Percentiles rank a stretch among this genome's conserved stretches.
Evolutionary conservation across 2,113 vertebrate species (phyloP).

Genomic region (Serinus canaria): DNA sequence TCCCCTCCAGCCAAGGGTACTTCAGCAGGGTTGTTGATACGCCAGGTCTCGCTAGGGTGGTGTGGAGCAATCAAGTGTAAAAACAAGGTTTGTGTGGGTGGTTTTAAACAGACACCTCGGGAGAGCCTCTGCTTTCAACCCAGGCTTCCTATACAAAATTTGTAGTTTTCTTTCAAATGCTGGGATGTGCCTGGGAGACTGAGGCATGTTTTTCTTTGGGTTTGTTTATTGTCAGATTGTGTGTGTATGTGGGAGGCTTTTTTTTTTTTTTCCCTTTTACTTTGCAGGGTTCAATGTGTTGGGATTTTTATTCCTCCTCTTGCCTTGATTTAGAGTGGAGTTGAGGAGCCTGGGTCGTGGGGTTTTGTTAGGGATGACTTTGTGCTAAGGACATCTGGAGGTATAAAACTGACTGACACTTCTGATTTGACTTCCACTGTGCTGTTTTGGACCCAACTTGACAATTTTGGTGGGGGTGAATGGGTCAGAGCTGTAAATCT

Average conservation of each 20-base stretch:
- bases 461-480: slow-evolving; percentile 59
- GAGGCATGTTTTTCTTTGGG: neutral
- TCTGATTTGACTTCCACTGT: slow-evolving; percentile 24
- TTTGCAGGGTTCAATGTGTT: neutral
- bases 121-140: slow-evolving; percentile 14
- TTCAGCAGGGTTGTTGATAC: neutral
- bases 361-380: slow-evolving; percentile 54
- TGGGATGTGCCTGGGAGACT: neutral
- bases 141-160: neutral
- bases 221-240: slow-evolving; percentile 34
- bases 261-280: neutral
- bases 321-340: slow-evolving; percentile 41
- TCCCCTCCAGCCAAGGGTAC: slow-evolving; percentile 19
- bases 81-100: slow-evolving; percentile 44
- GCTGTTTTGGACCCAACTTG: slow-evolving; percentile 50
- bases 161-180: neutral
- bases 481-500: slow-evolving; percentile 64
- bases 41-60: neutral
- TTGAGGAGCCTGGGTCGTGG: neutral
- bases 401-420: slow-evolving; percentile 56
- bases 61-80: neutral
- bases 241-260: neutral
- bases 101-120: slow-evolving; percentile 34
- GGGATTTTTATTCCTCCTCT: neutral
- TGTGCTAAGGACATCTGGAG: slow-evolving; percentile 63